Conservation (phyloP, 2,888 invertebrate species). For the Drosophila leonis region DNA sequence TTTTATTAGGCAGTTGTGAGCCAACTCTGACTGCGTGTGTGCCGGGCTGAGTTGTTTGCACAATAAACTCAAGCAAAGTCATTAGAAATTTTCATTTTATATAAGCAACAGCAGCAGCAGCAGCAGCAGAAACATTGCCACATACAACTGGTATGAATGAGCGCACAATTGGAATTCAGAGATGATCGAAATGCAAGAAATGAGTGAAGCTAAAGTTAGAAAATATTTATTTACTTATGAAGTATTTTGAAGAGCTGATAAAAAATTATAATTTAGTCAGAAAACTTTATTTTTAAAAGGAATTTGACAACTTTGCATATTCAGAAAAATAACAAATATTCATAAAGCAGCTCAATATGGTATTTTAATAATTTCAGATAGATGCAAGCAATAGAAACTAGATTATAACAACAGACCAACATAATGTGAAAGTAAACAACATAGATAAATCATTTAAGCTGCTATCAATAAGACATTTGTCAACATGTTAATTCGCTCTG, state of each 20-base stretch:
- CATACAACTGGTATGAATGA: not conserved
- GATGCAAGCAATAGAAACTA: not conserved
- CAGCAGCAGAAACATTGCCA: slow-evolving; percentile 35
- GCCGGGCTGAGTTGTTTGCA: slow-evolving; percentile 47
- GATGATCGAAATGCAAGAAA: slow-evolving; percentile 28
- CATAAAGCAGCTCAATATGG: not conserved
- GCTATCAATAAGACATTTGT: not conserved
- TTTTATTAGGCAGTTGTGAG: slow-evolving; percentile 36
- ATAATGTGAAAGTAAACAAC: not conserved
- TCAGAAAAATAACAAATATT: not conserved
- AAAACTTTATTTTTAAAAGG: not conserved
- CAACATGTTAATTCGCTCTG: not conserved
- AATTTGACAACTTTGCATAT: no score
- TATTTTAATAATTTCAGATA: no score
- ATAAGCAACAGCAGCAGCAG: slow-evolving; percentile 50
- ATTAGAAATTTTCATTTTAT: slow-evolving; percentile 78
- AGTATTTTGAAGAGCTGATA: no score
- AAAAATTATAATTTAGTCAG: not conserved
- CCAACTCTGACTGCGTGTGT: slow-evolving; percentile 8
- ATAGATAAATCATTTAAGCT: not conserved
- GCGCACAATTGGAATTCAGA: slow-evolving; percentile 11
- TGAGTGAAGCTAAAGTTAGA: not conserved
- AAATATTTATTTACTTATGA: not conserved
- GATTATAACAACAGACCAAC: not conserved
- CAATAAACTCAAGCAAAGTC: slow-evolving; percentile 70